Conservation (phyloP, 2,797 vertebrate genomes). For the Gobio occitaniae region DNA sequence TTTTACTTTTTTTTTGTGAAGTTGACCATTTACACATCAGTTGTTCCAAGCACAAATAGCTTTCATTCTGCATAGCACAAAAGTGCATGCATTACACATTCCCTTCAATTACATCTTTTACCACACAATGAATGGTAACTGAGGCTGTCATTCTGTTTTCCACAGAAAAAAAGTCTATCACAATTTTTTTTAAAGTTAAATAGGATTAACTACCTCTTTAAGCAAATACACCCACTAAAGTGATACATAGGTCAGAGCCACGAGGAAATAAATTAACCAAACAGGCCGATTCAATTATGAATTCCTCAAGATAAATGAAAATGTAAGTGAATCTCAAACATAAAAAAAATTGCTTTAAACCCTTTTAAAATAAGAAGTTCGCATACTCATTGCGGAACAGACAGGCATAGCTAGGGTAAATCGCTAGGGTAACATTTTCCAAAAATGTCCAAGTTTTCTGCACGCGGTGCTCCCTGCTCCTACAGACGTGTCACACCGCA, state of each 20-base stretch:
- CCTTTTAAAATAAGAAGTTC: background rate
- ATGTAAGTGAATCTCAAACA: background rate
- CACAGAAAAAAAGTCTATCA: too few species aligned
- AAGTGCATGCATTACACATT: background rate
- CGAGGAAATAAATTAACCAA: background rate
- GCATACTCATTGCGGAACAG: background rate
- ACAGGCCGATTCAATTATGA: background rate
- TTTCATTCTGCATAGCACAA: background rate
- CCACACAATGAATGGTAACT: background rate
- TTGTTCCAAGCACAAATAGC: background rate
- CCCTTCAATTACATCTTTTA: background rate
- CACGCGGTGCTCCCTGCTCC: background rate
- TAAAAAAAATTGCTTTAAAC: background rate
- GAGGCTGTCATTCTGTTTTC: background rate
- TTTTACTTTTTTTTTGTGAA: background rate
- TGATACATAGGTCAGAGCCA: background rate
- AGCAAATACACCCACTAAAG: background rate
- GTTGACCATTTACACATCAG: background rate
- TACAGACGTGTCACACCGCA: constrained; percentile 52
- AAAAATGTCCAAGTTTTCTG: background rate
- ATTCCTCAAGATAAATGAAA: background rate
- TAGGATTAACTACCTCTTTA: background rate
- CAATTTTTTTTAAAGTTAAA: too few species aligned
- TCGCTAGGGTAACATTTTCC: background rate
- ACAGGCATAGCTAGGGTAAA: background rate